Evolutionary conservation across 2,113 vertebrate genomes (phyloP), one percentile per base, ranked within the genome.

Genomic region (Pseudorectes ferrugineus): DNA sequence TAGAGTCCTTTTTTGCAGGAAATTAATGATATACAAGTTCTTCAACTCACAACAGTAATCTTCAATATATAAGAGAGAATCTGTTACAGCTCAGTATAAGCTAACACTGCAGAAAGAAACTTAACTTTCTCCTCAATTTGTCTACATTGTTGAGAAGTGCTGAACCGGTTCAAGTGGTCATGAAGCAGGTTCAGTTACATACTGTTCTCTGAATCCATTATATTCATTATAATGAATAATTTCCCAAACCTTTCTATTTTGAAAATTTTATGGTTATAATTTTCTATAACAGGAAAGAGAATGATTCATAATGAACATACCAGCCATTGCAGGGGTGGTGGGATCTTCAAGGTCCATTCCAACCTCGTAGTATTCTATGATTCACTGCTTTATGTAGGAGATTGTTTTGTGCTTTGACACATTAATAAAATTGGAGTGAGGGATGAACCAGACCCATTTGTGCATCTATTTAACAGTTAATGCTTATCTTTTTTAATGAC

Each of bases 271-370:
- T 70, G 6, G 12, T 19, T 77, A 40, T n/a, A 35, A 28, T 23
- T 55, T 62, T 54, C 25, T 26, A 17, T n/a, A 23, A 36, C 6
- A 82, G 38, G 52, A 49, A 61, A 88, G 9, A 23, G 5, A 73
- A 43, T 3, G 0, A 62, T 46, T 66, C 23, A 35, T 62, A 82
- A 54, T 28, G 1, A 82, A 11, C 11, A 76, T 31, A 17, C 42
- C 36, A 40, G 7, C 4, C 19, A 33, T 5, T 45, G 24, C n/a
- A n/a, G 23, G 1, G 10, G 2, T 8, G 2, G 3, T 45, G 46
- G 38, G 59, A 18, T 67, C 61, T 74, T 74, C 20, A 59, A 38
- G 23, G 23, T 81, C 33, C 16, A 21, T 81, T 74, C 16, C 36
- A 58, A 14, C 3, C 22, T 33, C 16, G 38, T 45, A 38, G 29